A percentile compares a stretch with the other conserved stretches of the same genome.
Evolutionary conservation across 2,888 invertebrate species (phyloP).

Genomic region (Xylota segnis): DNA sequence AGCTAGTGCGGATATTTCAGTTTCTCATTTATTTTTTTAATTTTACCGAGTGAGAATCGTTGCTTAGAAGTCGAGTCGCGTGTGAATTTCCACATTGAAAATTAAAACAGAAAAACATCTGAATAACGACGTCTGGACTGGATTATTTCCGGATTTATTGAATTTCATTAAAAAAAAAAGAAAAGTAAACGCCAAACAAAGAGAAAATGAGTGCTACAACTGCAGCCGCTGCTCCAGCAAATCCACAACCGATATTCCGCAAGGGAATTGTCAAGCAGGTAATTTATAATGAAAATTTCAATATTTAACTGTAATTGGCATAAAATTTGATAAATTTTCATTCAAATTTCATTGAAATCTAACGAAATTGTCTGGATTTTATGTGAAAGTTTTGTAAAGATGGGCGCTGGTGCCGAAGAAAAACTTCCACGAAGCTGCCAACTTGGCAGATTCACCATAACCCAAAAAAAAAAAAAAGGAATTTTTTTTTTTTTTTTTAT

Average conservation of each 20-base stretch:
- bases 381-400: slow-evolving; percentile 63
- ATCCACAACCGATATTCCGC: slow-evolving; percentile 80
- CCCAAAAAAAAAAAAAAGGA: slow-evolving; percentile 47
- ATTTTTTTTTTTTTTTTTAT: slow-evolving; percentile 21
- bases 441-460: slow-evolving; percentile 83
- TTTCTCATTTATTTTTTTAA: slow-evolving; percentile 76
- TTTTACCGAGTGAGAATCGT: slow-evolving; percentile 73
- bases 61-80: slow-evolving; percentile 66
- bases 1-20: slow-evolving; percentile 51
- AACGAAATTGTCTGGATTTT: slow-evolving; percentile 35
- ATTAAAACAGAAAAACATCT: slow-evolving; percentile 39
- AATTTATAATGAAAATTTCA: slow-evolving; percentile 76
- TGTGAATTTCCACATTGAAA: slow-evolving; percentile 66
- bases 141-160: slow-evolving; percentile 47
- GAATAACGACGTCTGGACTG: slow-evolving; percentile 57
- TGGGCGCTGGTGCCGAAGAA: slow-evolving; percentile 78
- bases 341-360: slow-evolving; percentile 58
- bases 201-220: slow-evolving; percentile 79
- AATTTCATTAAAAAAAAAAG: slow-evolving; percentile 43
- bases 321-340: slow-evolving; percentile 67
- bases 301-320: slow-evolving; percentile 21
- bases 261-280: slow-evolving; percentile 84
- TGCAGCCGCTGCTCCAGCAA: slow-evolving; percentile 80
- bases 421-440: slow-evolving; percentile 84
- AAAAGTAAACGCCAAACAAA: slow-evolving; percentile 44